Conservation (phyloP, 2,113 vertebrate genomes). For the Neotragus pygmaeus region DNA sequence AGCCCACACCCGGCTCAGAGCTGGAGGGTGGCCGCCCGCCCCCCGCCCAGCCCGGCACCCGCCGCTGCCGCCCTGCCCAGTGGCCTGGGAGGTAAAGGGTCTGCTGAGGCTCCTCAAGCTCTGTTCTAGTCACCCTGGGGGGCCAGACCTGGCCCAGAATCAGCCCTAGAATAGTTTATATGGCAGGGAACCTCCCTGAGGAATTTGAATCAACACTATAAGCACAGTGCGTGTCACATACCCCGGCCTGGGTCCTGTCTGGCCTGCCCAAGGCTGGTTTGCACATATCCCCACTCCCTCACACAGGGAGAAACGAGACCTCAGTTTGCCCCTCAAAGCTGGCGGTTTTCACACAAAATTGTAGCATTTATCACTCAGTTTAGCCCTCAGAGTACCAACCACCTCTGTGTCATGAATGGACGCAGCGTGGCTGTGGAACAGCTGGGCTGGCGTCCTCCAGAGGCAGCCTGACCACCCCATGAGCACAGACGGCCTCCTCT, state of each 20-base stretch:
- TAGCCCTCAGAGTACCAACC: background rate
- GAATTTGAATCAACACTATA: background rate
- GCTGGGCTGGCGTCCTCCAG: background rate
- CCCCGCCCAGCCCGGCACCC: rapidly evolving
- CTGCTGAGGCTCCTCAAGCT: background rate
- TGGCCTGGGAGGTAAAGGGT: background rate
- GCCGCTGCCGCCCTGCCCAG: background rate
- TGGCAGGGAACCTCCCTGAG: background rate
- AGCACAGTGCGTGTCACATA: background rate
- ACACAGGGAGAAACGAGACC: too few relatives aligned
- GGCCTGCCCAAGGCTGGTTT: background rate
- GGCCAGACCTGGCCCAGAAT: background rate
- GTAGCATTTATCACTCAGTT: background rate
- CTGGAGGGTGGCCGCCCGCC: background rate
- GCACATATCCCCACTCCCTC: background rate
- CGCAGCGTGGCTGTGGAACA: background rate
- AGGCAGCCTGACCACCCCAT: background rate
- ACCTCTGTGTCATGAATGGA: background rate
- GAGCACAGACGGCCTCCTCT: background rate
- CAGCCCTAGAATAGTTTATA: background rate
- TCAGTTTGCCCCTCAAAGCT: background rate
- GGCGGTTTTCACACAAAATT: background rate
- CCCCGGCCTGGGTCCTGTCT: background rate
- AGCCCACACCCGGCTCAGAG: background rate
- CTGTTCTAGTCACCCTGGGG: background rate